Conservation (phyloP, 2,888 invertebrate genomes). For the Dermolepida albohirtum region DNA sequence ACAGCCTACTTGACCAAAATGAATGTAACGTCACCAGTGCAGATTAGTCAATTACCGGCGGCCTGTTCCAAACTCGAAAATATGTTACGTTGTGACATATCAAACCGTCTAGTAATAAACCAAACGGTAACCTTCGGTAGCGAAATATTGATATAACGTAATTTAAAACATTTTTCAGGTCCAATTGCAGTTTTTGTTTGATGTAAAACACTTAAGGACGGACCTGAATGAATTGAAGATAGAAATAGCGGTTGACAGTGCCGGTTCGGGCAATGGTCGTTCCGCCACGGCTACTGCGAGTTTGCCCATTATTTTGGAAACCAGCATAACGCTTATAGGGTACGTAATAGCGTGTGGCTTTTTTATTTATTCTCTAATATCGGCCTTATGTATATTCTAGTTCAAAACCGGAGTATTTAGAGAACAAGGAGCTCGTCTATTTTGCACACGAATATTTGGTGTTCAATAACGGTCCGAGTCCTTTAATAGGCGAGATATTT, state of each 20-base stretch:
- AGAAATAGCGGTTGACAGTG: constrained; percentile 9
- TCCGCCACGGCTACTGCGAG: neutral
- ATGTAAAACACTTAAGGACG: constrained; percentile 26
- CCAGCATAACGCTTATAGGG: constrained; percentile 35
- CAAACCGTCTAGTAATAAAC: constrained; percentile 30
- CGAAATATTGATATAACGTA: neutral
- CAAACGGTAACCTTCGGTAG: constrained; percentile 21
- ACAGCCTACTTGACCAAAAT: constrained; percentile 58
- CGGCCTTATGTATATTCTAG: constrained; percentile 17
- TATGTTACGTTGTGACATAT: constrained; percentile 32
- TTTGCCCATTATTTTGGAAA: constrained; percentile 28
- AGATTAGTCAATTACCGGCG: constrained; percentile 38
- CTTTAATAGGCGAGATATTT: constrained; percentile 26
- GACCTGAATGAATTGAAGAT: constrained; percentile 9
- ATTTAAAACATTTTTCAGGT: constrained; percentile 20
- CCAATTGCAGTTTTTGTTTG: constrained; percentile 32
- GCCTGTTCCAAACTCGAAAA: constrained; percentile 32
- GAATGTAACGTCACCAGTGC: constrained; percentile 50
- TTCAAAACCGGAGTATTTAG: constrained; percentile 37
- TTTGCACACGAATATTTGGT: constrained; percentile 41
- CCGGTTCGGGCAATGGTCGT: constrained; percentile 35
- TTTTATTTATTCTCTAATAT: constrained; percentile 3
- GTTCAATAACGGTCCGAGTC: constrained; percentile 45
- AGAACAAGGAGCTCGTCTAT: constrained; percentile 10
- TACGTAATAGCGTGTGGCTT: constrained; percentile 5